These are phyloP conservation scores for Drosophila triauraria DNA, from an alignment of 1,140 invertebrate genomes.

Conservation along the genomic window DNA sequence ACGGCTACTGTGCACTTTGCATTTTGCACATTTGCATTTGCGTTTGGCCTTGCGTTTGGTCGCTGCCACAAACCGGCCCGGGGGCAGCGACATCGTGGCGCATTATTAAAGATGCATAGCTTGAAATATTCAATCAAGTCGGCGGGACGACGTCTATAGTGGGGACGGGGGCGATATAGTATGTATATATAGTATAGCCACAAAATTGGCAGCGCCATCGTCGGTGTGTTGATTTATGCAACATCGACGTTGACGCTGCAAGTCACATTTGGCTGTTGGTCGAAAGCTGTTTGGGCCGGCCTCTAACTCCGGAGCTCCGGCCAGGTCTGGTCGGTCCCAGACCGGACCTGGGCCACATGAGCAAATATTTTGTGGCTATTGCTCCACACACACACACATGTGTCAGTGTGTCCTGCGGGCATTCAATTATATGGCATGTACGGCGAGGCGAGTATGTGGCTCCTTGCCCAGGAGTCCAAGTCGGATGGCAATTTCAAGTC, in stretches of 20 bases:
- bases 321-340: slow-evolving; percentile 18
- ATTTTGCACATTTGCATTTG: slow-evolving; percentile 68
- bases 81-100: slow-evolving; percentile 61
- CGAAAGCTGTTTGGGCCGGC: slow-evolving; percentile 51
- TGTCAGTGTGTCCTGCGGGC: slow-evolving; percentile 68
- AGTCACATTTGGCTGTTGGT: slow-evolving; percentile 68
- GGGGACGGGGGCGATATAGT: slow-evolving; percentile 23
- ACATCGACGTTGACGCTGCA: slow-evolving; percentile 74
- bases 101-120: slow-evolving; percentile 81
- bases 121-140: slow-evolving; percentile 81
- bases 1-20: slow-evolving; percentile 56
- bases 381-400: slow-evolving; percentile 31
- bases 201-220: slow-evolving; percentile 68
- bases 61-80: slow-evolving; percentile 66
- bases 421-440: slow-evolving; percentile 80
- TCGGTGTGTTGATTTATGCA: slow-evolving; percentile 80
- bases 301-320: slow-evolving; percentile 8
- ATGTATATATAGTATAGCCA: slow-evolving; percentile 42
- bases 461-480: slow-evolving; percentile 33
- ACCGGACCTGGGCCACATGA: slow-evolving; percentile 45
- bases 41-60: slow-evolving; percentile 57
- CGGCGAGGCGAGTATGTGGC: slow-evolving; percentile 22
- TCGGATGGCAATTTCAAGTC: slow-evolving; percentile 70
- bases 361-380: slow-evolving; percentile 80
- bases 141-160: slow-evolving; percentile 10